Evolutionary conservation across 1,140 invertebrate species (phyloP).

Genomic region (Melitaea cinxia): DNA sequence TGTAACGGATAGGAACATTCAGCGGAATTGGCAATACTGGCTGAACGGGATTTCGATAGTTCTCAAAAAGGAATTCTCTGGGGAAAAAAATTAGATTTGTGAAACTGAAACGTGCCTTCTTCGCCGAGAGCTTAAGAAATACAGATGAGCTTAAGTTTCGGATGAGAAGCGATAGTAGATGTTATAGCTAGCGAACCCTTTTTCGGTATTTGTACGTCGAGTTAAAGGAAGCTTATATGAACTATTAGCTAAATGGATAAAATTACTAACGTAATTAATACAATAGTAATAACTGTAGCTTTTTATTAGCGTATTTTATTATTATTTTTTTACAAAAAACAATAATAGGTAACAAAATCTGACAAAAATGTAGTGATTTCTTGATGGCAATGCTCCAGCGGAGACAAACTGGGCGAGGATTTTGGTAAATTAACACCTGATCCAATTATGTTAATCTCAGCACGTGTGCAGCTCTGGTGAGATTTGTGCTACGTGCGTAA

Average conservation of each 20-base stretch:
- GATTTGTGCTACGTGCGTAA: slow-evolving; percentile 36
- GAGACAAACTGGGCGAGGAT: slow-evolving; percentile 28
- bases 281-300: too few relatives aligned
- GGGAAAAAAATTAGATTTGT: slow-evolving; percentile 71
- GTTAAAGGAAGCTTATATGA: neutral
- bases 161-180: slow-evolving; percentile 26
- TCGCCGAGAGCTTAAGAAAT: slow-evolving; percentile 37
- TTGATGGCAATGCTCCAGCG: slow-evolving; percentile 23
- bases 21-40: slow-evolving; percentile 65
- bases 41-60: slow-evolving; percentile 52
- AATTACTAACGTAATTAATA: too few relatives aligned
- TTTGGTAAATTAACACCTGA: slow-evolving; percentile 41
- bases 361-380: slow-evolving; percentile 13
- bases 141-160: slow-evolving; percentile 38
- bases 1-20: slow-evolving; percentile 53
- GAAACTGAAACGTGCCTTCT: slow-evolving; percentile 62
- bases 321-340: neutral
- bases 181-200: slow-evolving; percentile 4
- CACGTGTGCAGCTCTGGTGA: slow-evolving; percentile 32
- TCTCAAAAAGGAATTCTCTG: slow-evolving; percentile 61
- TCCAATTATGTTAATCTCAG: slow-evolving; percentile 41
- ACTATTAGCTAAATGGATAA: too few relatives aligned
- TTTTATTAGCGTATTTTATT: neutral
- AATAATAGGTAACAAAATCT: neutral
- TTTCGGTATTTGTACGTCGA: neutral